These are phyloP conservation scores for Xyrauchen texanus DNA, from an alignment of 2,113 vertebrate genomes.

Conservation along the genomic window DNA sequence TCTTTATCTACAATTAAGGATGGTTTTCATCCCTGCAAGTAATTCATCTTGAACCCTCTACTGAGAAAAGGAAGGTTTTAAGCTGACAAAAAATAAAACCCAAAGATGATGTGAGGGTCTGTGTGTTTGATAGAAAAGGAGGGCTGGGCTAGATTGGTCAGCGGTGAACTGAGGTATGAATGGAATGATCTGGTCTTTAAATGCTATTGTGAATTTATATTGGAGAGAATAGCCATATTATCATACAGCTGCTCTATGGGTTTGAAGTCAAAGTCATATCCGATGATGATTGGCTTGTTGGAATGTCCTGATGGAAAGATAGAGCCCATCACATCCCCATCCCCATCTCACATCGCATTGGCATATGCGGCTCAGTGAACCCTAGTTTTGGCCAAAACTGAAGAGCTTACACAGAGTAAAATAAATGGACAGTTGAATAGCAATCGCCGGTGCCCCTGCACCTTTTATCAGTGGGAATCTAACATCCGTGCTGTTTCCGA, in stretches of 20 bases:
- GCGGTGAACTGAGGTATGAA: conserved; percentile 67
- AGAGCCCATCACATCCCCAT: conserved; percentile 75
- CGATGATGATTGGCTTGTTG: conserved; percentile 77
- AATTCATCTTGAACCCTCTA: conserved; percentile 41
- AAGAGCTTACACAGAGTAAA: conserved; percentile 77
- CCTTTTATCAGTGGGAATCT: conserved; percentile 83
- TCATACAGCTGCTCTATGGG: conserved; percentile 70
- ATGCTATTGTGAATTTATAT: conserved; percentile 69
- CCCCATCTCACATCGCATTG: conserved; percentile 75
- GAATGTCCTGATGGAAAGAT: conserved; percentile 71
- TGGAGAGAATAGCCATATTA: conserved; percentile 77
- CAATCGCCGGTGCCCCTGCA: conserved; percentile 77
- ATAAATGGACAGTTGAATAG: conserved; percentile 81
- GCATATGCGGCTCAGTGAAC: conserved; percentile 79
- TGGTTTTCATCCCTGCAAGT: conserved; percentile 44
- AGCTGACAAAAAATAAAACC: conserved; percentile 26
- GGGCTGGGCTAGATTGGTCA: conserved; percentile 69
- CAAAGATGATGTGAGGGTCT: conserved; percentile 1
- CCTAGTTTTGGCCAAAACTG: conserved; percentile 81
- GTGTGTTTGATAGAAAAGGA: conserved; percentile 61
- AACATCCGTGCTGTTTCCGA: conserved; percentile 79
- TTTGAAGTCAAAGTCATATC: conserved; percentile 76
- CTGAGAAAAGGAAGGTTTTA: no score
- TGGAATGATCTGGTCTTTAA: conserved; percentile 77
- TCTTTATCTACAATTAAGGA: conserved; percentile 51